Base-by-base conservation (phyloP, 2,888 invertebrate species). In the Eilema caniola region DNA sequence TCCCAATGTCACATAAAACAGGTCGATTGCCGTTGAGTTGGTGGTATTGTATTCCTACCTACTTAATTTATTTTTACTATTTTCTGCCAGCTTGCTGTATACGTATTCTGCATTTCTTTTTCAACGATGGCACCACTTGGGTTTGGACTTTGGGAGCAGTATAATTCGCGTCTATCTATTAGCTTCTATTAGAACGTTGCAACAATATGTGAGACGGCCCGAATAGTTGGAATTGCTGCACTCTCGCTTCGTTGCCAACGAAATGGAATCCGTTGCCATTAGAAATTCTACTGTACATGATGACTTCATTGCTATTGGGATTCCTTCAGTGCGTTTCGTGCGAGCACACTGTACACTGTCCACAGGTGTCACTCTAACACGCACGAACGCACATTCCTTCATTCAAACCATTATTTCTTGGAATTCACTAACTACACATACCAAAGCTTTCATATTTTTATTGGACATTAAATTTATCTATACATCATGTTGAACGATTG, bases 191-290 rank as follows among this genome's bases (percentile, higher is more conserved):
- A 84, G 84, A 83, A 85, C 83, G 86, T 85, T 86, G 85, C 85
- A 88, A 88, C 90, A 90, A 90, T 88, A 85, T 81, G 84, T 84
- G 85, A 85, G 86, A 77, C 89, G 90, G 87, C 87, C 89, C 90
- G 91, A 93, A 93, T 93, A 91, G 87, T 86, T 91, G 79, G 88
- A 89, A 92, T 92, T 89, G 86, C 86, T 84, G 88, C 88, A 91
- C 92, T 92, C 92, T 92, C 93, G 92, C 92, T 92, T 90, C 87
- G 89, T 84, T 92, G 92, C 92, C 93, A 93, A 93, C 91, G 93
- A 94, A 94, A 94, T 92, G 91, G 93, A 94, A 93, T 93, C 90
- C 91, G 87, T 87, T 88, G 90, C 88, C 90, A 93, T 93, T 93
- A 93, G 93, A 94, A 94, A 93, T 94, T 92, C 91, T 90, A 88